Base-by-base conservation (phyloP, 2,888 invertebrate species). In the Pammene aurita region DNA sequence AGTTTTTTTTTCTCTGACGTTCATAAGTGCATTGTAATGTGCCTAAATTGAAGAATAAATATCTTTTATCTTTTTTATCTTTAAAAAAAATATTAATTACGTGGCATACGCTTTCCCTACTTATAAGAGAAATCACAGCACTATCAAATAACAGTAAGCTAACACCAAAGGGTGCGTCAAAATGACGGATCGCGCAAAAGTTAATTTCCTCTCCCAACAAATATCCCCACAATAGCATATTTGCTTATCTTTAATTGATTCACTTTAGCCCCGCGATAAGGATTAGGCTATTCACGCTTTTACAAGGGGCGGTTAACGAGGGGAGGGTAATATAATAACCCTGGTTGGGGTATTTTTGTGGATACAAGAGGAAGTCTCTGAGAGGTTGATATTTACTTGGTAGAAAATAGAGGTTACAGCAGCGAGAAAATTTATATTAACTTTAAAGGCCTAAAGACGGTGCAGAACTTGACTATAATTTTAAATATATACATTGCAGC, bases 181-280 rank as follows among this genome's bases (percentile, higher is more conserved):
- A 70, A 50, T 72, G 72, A 72, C 66, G 42, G 63, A 72, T 69
- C 58, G 65, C 78, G 75, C 83, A 84, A 89, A 90, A 90, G 89
- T 90, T 89, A 90, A 90, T 90, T 90, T 90, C 90, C 88, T 89
- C 87, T 84, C 85, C 81, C 84, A 83, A 89, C 90, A 85, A 90
- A 91, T 90, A 81, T 79, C 77, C 74, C 67, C 80, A 92, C 90
- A 91, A 92, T 85, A 83, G 79, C 87, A 87, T 91, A 92, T 92
- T 92, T 92, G 92, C 90, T 92, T 92, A 92, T 92, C 92, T 92
- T 90, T 92, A 92, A 92, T 92, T 92, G 92, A 92, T 92, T 92
- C 90, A 90, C 88, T 92, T 80, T 89, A 88, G 85, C 90, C 90
- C 90, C 81, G 77, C 72, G 92, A 91, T 92, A 90, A 90, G 91